A percentile compares a stretch with the other conserved stretches of the same genome.
Evolutionary conservation across 2,113 vertebrate species (phyloP).

Genomic region (Nanorana parkeri): DNA sequence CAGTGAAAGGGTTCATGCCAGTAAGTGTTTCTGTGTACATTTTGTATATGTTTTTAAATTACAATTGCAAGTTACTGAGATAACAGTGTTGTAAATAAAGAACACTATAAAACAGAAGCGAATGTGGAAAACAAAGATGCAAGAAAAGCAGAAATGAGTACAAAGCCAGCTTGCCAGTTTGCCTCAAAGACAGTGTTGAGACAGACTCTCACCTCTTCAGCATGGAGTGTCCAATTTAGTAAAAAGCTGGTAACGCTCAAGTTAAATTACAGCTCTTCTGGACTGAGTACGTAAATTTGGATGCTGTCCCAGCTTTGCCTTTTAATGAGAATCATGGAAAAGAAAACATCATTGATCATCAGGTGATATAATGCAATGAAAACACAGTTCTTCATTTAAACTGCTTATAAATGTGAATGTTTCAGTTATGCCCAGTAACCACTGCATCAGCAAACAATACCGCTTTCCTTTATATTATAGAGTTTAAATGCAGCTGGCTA

Average conservation of each 20-base stretch:
- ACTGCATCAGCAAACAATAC: conserved; percentile 45
- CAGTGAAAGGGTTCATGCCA: too few species aligned
- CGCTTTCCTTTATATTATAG: background rate
- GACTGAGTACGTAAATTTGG: conserved; percentile 30
- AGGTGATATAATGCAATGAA: conserved; percentile 52
- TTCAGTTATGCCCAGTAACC: conserved; percentile 29
- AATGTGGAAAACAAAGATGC: background rate
- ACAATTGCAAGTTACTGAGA: too few species aligned
- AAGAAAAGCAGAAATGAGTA: background rate
- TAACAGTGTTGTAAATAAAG: background rate
- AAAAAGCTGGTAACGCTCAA: conserved; percentile 33
- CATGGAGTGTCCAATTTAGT: conserved; percentile 22
- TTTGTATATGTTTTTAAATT: too few species aligned
- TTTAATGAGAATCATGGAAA: conserved; percentile 50
- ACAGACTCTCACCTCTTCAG: conserved; percentile 28
- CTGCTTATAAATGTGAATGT: conserved; percentile 39
- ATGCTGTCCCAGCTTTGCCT: conserved; percentile 33
- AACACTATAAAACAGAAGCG: background rate
- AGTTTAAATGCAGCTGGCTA: conserved; percentile 38
- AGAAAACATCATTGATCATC: conserved; percentile 49
- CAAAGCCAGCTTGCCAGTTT: background rate
- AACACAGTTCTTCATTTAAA: conserved; percentile 36
- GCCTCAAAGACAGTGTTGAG: conserved; percentile 18
- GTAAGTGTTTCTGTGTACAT: too few species aligned
- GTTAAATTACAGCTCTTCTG: conserved; percentile 27